Evolutionary conservation across 92 coral and sea anemone species (phyloP).

Genomic region (Diadumene lineata): DNA sequence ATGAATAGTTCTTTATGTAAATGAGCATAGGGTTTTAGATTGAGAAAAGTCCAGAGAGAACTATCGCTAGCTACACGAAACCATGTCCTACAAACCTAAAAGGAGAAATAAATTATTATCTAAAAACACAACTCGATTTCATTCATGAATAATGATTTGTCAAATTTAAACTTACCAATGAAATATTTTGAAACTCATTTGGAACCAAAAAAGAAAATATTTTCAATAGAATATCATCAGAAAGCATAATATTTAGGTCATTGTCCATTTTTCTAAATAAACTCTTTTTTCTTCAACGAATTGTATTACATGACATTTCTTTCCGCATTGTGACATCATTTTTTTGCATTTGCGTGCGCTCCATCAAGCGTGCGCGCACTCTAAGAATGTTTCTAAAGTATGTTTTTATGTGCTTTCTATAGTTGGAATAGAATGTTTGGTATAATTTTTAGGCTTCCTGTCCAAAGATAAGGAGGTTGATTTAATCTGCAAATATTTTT

Average conservation of each 20-base stretch:
- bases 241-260: neutral
- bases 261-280: neutral
- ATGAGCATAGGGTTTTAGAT: constrained; percentile 44
- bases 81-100: constrained; percentile 63
- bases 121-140: too few relatives aligned
- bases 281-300: too few relatives aligned
- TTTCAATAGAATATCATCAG: constrained; percentile 65
- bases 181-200: constrained; percentile 24
- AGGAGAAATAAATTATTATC: neutral
- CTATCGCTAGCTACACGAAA: constrained; percentile 62
- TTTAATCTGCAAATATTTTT: too few relatives aligned
- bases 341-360: too few relatives aligned
- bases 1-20: constrained; percentile 12
- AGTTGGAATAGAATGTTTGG: too few relatives aligned
- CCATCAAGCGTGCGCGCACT: too few relatives aligned
- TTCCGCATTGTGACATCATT: too few relatives aligned
- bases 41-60: constrained; percentile 64
- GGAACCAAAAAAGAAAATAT: constrained; percentile 52
- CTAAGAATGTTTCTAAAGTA: too few relatives aligned
- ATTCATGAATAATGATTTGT: neutral
- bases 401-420: too few relatives aligned
- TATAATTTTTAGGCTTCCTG: too few relatives aligned
- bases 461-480: too few relatives aligned
- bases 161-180: neutral
- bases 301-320: too few relatives aligned